These are phyloP conservation scores for Monopterus albus DNA, from an alignment of 2,113 vertebrate genomes.

Conservation along the genomic window DNA sequence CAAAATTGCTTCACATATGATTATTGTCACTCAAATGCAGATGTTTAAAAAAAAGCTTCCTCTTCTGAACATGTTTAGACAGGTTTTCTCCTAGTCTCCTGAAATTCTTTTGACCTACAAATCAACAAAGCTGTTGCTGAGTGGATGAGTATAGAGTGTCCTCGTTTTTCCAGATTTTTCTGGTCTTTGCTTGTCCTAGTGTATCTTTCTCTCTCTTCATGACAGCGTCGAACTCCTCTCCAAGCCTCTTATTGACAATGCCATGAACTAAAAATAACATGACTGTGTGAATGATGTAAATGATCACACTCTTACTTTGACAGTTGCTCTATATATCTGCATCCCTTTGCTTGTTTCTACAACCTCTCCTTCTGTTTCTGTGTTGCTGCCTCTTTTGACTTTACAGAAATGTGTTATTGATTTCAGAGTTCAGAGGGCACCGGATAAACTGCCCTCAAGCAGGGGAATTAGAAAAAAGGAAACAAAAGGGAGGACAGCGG, in stretches of 20 bases:
- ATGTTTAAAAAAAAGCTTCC: too few species aligned
- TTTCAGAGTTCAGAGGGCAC: slow-evolving; percentile 60
- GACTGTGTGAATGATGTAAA: slow-evolving; percentile 13
- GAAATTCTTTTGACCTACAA: background rate
- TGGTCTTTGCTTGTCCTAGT: background rate
- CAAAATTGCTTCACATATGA: too few species aligned
- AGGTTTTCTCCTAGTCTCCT: background rate
- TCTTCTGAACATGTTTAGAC: too few species aligned
- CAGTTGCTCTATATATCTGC: background rate
- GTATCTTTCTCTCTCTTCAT: background rate
- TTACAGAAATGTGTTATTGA: slow-evolving; percentile 61
- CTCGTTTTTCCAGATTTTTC: background rate
- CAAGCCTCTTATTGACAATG: slow-evolving; percentile 22
- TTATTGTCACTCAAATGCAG: too few species aligned
- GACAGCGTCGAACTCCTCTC: slow-evolving; percentile 20
- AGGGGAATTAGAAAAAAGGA: slow-evolving; percentile 22
- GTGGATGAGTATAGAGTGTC: background rate
- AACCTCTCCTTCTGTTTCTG: background rate
- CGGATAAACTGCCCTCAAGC: slow-evolving; percentile 49
- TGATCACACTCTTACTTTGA: slow-evolving; percentile 11
- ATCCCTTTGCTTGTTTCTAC: background rate
- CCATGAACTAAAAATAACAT: slow-evolving; percentile 30
- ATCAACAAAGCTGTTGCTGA: background rate
- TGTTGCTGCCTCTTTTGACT: slow-evolving; percentile 33
- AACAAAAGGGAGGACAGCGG: slow-evolving; percentile 21